These are phyloP conservation scores for Anthonomus grandis DNA, from an alignment of 1,140 invertebrate species.

Conservation along the genomic window DNA sequence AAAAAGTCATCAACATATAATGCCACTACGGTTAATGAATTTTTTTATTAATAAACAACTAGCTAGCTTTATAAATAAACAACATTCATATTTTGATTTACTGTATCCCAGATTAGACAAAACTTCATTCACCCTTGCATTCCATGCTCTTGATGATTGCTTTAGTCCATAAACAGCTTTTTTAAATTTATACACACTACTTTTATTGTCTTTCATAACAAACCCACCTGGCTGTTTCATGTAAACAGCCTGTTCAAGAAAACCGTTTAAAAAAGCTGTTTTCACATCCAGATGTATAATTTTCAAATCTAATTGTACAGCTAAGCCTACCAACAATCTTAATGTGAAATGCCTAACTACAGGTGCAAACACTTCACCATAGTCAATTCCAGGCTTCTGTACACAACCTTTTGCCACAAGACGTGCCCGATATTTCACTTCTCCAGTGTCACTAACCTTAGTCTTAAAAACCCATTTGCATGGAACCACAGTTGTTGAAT, in stretches of 20 bases:
- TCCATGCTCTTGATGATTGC: conserved; percentile 41
- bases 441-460: conserved; percentile 1
- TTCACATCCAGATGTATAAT: conserved; percentile 41
- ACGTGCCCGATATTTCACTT: conserved; percentile 43
- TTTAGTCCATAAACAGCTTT: conserved; percentile 47
- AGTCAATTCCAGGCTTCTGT: conserved; percentile 40
- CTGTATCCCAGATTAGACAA: conserved; percentile 34
- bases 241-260: conserved; percentile 31
- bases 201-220: conserved; percentile 13
- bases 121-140: conserved; percentile 34
- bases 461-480: conserved; percentile 49
- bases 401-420: conserved; percentile 48
- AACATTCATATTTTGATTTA: conserved; percentile 41
- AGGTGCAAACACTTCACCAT: conserved; percentile 43
- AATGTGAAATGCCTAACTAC: conserved; percentile 39
- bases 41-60: conserved; percentile 27
- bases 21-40: conserved; percentile 33
- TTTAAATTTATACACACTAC: conserved; percentile 25
- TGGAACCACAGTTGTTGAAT: no score
- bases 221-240: conserved; percentile 28
- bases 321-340: conserved; percentile 37
- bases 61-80: no score
- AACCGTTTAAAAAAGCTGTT: conserved; percentile 32
- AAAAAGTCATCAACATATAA: conserved; percentile 17
- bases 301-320: conserved; percentile 24